Conservation (phyloP, 2,888 invertebrate species). For the Dynastes maya region DNA sequence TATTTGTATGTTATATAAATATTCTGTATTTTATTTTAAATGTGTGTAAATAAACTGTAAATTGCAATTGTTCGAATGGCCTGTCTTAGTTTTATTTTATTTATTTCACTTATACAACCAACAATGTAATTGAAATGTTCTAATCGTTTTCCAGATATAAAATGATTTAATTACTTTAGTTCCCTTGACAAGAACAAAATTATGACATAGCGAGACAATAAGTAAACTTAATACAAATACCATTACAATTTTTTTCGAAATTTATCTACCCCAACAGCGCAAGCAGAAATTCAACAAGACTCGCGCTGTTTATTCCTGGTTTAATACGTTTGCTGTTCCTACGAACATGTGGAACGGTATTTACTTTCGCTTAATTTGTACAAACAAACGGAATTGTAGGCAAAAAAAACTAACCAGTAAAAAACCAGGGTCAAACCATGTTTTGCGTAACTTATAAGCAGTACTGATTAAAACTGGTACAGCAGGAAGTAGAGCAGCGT, state of each 20-base stretch:
- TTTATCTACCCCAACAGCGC: no score
- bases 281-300: no score
- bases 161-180: no score
- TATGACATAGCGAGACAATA: no score
- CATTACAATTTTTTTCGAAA: no score
- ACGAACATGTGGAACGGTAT: neutral
- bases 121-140: no score
- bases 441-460: conserved; percentile 14
- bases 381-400: conserved; percentile 14
- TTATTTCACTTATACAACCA: no score
- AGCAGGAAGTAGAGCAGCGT: conserved; percentile 27
- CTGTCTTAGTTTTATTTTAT: neutral
- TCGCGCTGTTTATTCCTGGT: neutral
- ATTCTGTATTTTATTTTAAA: conserved; percentile 7
- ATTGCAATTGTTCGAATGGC: conserved; percentile 30
- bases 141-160: no score
- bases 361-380: conserved; percentile 24
- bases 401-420: conserved; percentile 19
- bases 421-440: conserved; percentile 36
- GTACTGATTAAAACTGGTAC: conserved; percentile 23
- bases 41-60: conserved; percentile 35
- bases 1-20: conserved; percentile 29
- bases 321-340: neutral
- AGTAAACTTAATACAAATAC: no score
- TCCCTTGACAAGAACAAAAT: no score